Conservation (phyloP, 2,113 vertebrate species). For the Dasyornis broadbenti region DNA sequence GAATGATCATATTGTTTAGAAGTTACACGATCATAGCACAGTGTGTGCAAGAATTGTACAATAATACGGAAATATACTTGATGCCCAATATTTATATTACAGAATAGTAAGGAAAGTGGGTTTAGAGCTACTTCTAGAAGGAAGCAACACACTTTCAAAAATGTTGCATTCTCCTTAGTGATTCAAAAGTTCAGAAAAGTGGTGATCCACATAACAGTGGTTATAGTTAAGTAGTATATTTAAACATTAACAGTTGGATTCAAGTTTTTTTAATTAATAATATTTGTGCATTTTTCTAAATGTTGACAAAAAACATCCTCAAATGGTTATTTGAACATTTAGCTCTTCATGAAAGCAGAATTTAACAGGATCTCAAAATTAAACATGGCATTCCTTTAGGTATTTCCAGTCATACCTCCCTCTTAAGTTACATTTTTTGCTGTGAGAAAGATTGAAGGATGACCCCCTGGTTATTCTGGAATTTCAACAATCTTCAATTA, state of each 20-base stretch:
- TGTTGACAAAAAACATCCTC: not conserved
- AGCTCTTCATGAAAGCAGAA: not conserved
- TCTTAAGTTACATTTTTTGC: not conserved
- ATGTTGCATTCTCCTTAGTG: not conserved
- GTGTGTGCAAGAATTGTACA: not conserved
- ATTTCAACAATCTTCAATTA: conserved; percentile 16
- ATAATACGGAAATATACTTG: not conserved
- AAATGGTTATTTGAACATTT: not conserved
- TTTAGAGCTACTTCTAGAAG: not conserved
- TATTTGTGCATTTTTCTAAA: not conserved
- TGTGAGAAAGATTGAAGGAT: not conserved
- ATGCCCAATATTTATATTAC: not conserved
- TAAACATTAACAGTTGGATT: not conserved
- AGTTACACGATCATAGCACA: not conserved
- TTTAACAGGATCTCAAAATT: not conserved
- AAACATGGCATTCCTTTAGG: not conserved
- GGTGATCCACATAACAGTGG: not conserved
- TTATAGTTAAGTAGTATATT: not conserved
- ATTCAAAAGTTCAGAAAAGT: not conserved
- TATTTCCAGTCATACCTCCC: not conserved
- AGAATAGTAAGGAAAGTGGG: not conserved
- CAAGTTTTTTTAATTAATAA: not conserved
- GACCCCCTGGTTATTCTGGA: not conserved
- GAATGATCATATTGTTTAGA: not conserved
- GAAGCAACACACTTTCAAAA: not conserved